Conservation (phyloP, 1,140 invertebrate species). For the Psix sp. region DNA sequence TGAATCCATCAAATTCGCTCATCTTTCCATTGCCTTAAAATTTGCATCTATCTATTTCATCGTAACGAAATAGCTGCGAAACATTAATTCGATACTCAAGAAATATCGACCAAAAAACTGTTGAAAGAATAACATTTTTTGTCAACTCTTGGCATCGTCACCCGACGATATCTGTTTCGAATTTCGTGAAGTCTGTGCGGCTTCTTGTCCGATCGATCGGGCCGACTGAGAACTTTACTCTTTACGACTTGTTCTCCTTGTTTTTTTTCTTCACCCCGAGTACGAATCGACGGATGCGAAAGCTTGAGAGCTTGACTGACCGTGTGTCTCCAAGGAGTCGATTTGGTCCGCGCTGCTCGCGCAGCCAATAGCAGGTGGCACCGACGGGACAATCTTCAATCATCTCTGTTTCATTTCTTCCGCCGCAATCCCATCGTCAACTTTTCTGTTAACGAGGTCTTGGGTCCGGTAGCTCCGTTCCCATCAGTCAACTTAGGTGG, state of each 20-base stretch:
- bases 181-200: slow-evolving; percentile 57
- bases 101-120: slow-evolving; percentile 42
- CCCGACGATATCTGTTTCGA: slow-evolving; percentile 54
- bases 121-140: slow-evolving; percentile 44
- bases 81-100: slow-evolving; percentile 24
- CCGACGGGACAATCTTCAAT: slow-evolving; percentile 51
- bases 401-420: slow-evolving; percentile 57
- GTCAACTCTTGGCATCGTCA: slow-evolving; percentile 50
- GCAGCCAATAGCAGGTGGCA: slow-evolving; percentile 53
- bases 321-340: slow-evolving; percentile 47
- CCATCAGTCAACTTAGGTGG: slow-evolving; percentile 50
- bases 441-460: slow-evolving; percentile 53
- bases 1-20: no score
- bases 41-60: no score
- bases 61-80: slow-evolving; percentile 1
- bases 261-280: slow-evolving; percentile 16
- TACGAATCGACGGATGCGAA: slow-evolving; percentile 39
- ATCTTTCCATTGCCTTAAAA: no score
- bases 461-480: slow-evolving; percentile 27
- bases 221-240: slow-evolving; percentile 25
- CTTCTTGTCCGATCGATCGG: slow-evolving; percentile 58
- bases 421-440: slow-evolving; percentile 24
- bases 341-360: slow-evolving; percentile 22
- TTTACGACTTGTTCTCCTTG: slow-evolving; percentile 21
- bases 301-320: slow-evolving; percentile 32